Percentiles rank a stretch among this genome's conserved stretches.
Evolutionary conservation across 2,113 vertebrate species (phyloP).

Genomic region (Ceratotherium simum): DNA sequence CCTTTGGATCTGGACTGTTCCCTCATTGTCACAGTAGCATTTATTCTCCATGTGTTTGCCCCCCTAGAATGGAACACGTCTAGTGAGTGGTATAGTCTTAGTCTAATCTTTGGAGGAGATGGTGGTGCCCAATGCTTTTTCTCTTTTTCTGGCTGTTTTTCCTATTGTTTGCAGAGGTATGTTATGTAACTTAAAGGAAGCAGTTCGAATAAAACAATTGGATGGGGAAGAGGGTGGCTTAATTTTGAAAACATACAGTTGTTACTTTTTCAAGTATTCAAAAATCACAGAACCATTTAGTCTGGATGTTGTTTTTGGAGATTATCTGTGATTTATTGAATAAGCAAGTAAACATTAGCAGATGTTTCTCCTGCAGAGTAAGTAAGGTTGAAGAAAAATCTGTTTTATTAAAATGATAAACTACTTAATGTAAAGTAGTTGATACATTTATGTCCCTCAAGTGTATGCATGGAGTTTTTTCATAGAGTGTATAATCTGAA

Average conservation of each 20-base stretch:
- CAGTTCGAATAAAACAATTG: neutral
- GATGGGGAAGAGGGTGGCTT: neutral
- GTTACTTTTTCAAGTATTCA: neutral
- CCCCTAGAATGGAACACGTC: neutral
- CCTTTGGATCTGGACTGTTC: neutral
- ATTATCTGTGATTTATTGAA: neutral
- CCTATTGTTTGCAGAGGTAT: neutral
- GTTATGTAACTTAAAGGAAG: constrained; percentile 35
- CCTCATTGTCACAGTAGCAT: neutral
- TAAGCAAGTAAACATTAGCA: neutral
- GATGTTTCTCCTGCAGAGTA: neutral
- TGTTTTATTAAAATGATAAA: neutral
- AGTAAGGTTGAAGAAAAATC: neutral
- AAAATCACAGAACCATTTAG: neutral
- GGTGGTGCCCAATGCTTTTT: neutral
- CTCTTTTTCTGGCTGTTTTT: neutral
- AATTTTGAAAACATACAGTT: constrained; percentile 16
- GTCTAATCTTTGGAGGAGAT: neutral
- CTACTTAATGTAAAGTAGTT: neutral
- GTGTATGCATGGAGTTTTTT: neutral
- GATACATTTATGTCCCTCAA: neutral
- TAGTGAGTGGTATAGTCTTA: neutral
- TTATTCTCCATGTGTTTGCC: neutral
- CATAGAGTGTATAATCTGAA: neutral
- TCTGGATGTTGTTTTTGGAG: neutral